Percentiles rank a stretch among this genome's conserved stretches.
phyloP scores from a whole-genome alignment of 2,888 invertebrate species.

The Cheilosia vernalis region DNA sequence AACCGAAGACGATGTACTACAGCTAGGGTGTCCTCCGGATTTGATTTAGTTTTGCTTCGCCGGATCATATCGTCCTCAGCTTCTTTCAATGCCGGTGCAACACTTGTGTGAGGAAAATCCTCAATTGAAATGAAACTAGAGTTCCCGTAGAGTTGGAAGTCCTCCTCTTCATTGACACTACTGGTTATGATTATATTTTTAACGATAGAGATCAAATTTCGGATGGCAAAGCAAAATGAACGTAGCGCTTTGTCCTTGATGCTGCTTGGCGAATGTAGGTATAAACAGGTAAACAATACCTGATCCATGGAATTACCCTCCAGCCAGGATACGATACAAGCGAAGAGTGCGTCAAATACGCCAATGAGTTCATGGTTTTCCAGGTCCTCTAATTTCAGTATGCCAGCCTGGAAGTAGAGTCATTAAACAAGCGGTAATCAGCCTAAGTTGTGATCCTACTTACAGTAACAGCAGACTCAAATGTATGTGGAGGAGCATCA shows the following conservation, averaged over 20 bases:
- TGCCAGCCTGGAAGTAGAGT: constrained; percentile 86
- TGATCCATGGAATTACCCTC: constrained; percentile 98
- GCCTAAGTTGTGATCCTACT: constrained; percentile 64
- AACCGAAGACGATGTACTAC: constrained; percentile 93
- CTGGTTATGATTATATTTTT: constrained; percentile 94
- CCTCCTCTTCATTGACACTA: constrained; percentile 96
- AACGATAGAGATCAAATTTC: constrained; percentile 95
- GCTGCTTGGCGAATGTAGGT: constrained; percentile 94
- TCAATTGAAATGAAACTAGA: constrained; percentile 91
- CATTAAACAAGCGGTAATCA: background rate
- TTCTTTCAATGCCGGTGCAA: constrained; percentile 91
- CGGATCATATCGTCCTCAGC: constrained; percentile 95
- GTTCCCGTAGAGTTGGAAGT: constrained; percentile 95
- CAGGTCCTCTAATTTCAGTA: constrained; percentile 90
- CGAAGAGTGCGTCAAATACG: constrained; percentile 96
- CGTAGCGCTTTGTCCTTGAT: constrained; percentile 92
- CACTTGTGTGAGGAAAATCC: constrained; percentile 92
- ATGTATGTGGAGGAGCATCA: constrained; percentile 92
- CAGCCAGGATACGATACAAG: constrained; percentile 98
- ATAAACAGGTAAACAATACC: constrained; percentile 98
- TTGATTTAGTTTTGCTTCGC: constrained; percentile 84
- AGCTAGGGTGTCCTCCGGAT: constrained; percentile 87
- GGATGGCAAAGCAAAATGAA: constrained; percentile 93
- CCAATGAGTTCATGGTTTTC: constrained; percentile 93
- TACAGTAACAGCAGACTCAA: constrained; percentile 93